Evolutionary conservation across 2,888 invertebrate genomes (phyloP).

Genomic region (Aradus depressus): DNA sequence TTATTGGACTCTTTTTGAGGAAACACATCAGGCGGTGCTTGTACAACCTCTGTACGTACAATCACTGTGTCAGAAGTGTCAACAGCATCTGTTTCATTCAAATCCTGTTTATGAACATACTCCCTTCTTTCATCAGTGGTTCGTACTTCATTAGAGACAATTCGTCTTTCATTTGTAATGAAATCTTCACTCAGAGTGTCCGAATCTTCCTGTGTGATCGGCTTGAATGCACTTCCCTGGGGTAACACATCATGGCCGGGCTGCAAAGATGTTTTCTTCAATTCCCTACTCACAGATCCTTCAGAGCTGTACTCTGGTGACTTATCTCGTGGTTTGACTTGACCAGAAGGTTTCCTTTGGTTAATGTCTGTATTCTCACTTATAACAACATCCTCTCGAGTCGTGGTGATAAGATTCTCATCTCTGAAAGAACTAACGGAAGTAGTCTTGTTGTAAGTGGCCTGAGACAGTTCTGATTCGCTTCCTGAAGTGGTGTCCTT

Average conservation of each 20-base stretch:
- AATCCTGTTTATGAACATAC: neutral
- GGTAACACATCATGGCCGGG: slow-evolving; percentile 31
- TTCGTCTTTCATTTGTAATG: slow-evolving; percentile 7
- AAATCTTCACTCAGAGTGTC: slow-evolving; percentile 10
- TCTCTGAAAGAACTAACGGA: slow-evolving; percentile 4
- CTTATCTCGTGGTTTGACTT: slow-evolving; percentile 30
- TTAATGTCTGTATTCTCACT: neutral
- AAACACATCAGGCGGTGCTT: neutral
- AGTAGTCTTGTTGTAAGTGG: slow-evolving; percentile 29
- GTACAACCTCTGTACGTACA: no score
- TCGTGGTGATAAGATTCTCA: slow-evolving; percentile 4
- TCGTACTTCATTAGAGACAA: neutral
- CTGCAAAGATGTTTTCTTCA: slow-evolving; percentile 21
- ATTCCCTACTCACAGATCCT: slow-evolving; percentile 33
- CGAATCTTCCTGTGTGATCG: slow-evolving; percentile 28
- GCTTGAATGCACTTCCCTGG: slow-evolving; percentile 32
- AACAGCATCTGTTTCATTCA: neutral
- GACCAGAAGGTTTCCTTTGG: slow-evolving; percentile 35
- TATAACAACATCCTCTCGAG: neutral
- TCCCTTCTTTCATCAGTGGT: neutral
- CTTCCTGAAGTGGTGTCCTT: slow-evolving; percentile 26
- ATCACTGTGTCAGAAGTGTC: no score
- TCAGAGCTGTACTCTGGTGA: slow-evolving; percentile 35
- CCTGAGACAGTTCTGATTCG: slow-evolving; percentile 31
- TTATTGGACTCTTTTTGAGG: neutral